phyloP scores from a whole-genome alignment of 2,113 vertebrate species.

The Stigmatopora argus region DNA sequence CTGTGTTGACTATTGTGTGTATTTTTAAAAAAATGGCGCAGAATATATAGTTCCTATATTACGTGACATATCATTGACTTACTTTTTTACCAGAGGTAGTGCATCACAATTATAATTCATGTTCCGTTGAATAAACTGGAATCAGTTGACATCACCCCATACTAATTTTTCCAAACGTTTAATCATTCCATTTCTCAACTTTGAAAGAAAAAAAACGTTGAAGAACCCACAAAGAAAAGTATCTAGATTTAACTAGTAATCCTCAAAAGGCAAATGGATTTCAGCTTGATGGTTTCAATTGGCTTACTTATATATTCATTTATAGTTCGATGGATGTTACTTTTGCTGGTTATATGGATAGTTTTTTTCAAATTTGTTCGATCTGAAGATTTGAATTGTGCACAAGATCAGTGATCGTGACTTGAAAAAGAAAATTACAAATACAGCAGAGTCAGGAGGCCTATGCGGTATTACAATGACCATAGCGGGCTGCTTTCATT shows the following conservation, averaged over 20 bases:
- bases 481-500: neutral
- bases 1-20: neutral
- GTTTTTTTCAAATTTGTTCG: neutral
- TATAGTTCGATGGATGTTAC: no score
- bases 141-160: neutral
- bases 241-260: neutral
- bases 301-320: no score
- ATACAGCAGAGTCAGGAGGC: neutral
- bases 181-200: neutral
- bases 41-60: constrained; percentile 3
- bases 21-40: neutral
- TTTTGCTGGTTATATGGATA: no score
- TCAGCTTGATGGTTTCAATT: no score
- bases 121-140: neutral
- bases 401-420: neutral
- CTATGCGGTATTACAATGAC: neutral
- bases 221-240: neutral
- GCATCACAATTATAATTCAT: neutral
- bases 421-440: neutral
- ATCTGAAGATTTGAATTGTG: neutral
- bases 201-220: neutral
- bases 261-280: neutral
- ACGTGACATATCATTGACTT: neutral
- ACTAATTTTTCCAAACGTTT: neutral
- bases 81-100: no score